phyloP scores from a whole-genome alignment of 2,113 vertebrate species.

The Ramphastos sulfuratus region DNA sequence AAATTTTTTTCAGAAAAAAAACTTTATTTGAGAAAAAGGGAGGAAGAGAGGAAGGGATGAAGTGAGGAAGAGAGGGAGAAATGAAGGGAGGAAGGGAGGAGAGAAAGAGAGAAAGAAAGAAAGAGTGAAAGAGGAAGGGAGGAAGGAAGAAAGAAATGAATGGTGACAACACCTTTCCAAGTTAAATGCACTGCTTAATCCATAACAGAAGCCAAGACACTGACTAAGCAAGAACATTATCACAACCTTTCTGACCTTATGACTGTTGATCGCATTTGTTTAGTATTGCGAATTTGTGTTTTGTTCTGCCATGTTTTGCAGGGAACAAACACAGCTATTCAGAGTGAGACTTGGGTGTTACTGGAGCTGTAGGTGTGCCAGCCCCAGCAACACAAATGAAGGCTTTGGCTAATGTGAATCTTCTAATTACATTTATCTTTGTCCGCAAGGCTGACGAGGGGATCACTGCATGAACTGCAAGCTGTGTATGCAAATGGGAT shows the following conservation, averaged over 20 bases:
- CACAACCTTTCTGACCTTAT: not conserved
- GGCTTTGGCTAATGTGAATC: not conserved
- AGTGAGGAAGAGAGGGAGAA: no score
- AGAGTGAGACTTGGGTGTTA: not conserved
- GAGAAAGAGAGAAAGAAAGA: no score
- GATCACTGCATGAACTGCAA: not conserved
- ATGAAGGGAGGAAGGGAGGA: no score
- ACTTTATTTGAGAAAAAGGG: no score
- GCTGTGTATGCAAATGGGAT: not conserved
- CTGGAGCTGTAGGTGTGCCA: not conserved
- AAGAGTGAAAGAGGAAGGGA: no score
- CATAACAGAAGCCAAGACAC: not conserved
- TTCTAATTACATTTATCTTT: not conserved
- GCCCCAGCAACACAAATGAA: not conserved
- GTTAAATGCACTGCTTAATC: not conserved
- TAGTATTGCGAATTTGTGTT: not conserved
- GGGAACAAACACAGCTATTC: not conserved
- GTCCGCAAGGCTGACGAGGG: not conserved
- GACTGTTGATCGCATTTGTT: not conserved
- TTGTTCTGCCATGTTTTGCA: not conserved
- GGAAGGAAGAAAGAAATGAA: not conserved
- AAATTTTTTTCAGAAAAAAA: no score
- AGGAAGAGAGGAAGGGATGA: no score
- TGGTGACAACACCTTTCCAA: not conserved
- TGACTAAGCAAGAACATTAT: not conserved